Percentiles rank a stretch among this genome's conserved stretches.
Evolutionary conservation across 2,888 invertebrate species (phyloP).

Genomic region (Morinoia aosen): DNA sequence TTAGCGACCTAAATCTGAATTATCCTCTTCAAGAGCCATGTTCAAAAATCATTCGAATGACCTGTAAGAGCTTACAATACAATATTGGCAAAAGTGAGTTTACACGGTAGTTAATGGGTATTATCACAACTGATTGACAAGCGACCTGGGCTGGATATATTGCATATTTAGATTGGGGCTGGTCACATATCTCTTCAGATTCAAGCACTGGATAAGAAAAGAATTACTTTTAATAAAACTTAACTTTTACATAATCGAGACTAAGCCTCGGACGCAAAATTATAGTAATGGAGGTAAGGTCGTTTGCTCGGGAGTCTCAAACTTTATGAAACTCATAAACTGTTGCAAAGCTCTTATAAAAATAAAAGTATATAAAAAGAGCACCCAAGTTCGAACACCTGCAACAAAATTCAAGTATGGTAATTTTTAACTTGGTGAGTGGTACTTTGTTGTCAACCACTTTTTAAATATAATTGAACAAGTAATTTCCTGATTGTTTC

Average conservation of each 20-base stretch:
- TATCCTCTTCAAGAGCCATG: neutral
- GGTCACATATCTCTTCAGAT: neutral
- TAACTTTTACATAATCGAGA: neutral
- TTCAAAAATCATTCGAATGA: neutral
- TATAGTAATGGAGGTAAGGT: neutral
- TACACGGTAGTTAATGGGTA: neutral
- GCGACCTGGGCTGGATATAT: neutral
- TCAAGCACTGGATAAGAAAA: neutral
- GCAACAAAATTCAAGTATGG: too few relatives aligned
- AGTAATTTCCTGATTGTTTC: too few relatives aligned
- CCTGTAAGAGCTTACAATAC: neutral
- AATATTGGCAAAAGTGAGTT: neutral
- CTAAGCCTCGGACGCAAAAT: too few relatives aligned
- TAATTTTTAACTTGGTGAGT: too few relatives aligned
- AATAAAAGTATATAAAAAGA: too few relatives aligned
- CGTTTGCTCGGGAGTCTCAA: neutral
- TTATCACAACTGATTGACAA: too few relatives aligned
- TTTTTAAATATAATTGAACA: too few relatives aligned
- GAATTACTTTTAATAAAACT: neutral
- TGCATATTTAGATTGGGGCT: neutral
- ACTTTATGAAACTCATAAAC: too few relatives aligned
- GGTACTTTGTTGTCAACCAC: too few relatives aligned
- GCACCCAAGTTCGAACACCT: too few relatives aligned
- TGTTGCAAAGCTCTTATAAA: too few relatives aligned
- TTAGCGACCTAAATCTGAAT: neutral